Percentiles rank a stretch among this genome's conserved stretches.
Conservation (phyloP, 2,888 invertebrate genomes). For the Drosophila eohydei region DNA sequence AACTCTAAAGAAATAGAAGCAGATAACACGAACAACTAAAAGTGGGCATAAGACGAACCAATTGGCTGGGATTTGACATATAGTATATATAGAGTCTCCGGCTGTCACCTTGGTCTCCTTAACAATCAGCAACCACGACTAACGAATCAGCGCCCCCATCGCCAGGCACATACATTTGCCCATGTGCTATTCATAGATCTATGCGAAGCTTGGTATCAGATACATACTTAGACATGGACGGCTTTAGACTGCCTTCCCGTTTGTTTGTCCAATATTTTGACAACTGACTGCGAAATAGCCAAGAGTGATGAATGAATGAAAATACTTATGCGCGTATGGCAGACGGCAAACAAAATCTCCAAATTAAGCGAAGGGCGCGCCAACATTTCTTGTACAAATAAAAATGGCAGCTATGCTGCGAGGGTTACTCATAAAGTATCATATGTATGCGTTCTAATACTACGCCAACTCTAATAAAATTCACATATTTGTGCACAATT, state of each 20-base stretch:
- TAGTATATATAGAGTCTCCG: conserved; percentile 34
- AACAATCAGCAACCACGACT: conserved; percentile 18
- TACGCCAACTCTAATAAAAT: too few species aligned
- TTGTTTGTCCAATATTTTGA: conserved; percentile 66
- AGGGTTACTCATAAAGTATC: background rate
- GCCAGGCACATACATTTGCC: background rate
- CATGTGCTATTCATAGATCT: background rate
- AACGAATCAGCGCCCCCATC: conserved; percentile 24
- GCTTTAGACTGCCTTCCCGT: conserved; percentile 29
- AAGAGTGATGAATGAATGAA: conserved; percentile 63
- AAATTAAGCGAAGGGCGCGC: conserved; percentile 62
- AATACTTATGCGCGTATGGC: conserved; percentile 40
- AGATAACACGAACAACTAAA: background rate
- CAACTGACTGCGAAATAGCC: conserved; percentile 64
- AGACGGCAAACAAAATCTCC: conserved; percentile 27
- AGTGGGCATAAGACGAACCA: conserved; percentile 19
- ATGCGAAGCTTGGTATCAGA: conserved; percentile 4
- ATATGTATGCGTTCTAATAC: background rate
- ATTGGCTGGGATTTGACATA: conserved; percentile 46
- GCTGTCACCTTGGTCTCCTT: conserved; percentile 69
- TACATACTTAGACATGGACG: conserved; percentile 12
- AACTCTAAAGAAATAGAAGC: conserved; percentile 5
- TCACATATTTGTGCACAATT: background rate
- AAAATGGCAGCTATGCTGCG: conserved; percentile 25
- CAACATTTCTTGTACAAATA: conserved; percentile 42